phyloP scores from a whole-genome alignment of 23 tunicate species.

The Botrylloides violaceus region DNA sequence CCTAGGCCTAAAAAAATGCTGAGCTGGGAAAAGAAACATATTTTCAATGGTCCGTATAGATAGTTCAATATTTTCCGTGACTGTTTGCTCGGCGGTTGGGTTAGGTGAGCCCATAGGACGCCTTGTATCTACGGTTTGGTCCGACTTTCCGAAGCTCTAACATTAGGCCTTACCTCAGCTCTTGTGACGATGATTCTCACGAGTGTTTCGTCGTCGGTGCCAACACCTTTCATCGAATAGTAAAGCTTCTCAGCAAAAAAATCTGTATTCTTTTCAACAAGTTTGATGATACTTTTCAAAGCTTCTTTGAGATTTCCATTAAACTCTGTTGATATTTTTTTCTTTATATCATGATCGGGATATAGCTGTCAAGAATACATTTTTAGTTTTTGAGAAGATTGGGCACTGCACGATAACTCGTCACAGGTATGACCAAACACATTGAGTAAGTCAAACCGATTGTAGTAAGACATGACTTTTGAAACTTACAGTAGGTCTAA shows the following conservation, averaged over 20 bases:
- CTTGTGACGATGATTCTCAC: background rate
- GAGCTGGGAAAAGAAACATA: no score
- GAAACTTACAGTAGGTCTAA: no score
- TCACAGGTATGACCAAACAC: no score
- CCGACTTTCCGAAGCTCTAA: background rate
- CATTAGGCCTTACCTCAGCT: conserved; percentile 3
- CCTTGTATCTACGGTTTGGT: no score
- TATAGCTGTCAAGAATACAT: background rate
- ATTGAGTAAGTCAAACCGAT: no score
- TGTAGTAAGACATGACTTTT: no score
- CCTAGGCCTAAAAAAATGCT: no score
- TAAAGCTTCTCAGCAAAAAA: conserved; percentile 12
- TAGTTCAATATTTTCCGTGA: no score
- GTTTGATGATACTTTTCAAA: background rate
- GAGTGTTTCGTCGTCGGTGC: conserved; percentile 11
- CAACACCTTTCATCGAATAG: conserved; percentile 12
- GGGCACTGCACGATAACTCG: no score
- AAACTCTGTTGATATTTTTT: conserved; percentile 5
- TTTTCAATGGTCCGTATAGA: background rate
- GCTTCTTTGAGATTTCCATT: background rate
- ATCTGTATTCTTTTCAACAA: background rate
- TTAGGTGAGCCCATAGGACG: no score
- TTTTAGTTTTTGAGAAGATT: no score
- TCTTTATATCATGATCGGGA: conserved; percentile 5
- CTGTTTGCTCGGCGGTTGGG: no score